Percentiles rank a stretch among this genome's conserved stretches.
phyloP scores from a whole-genome alignment of 2,797 vertebrate genomes.

The Halcyon smyrnensis region DNA sequence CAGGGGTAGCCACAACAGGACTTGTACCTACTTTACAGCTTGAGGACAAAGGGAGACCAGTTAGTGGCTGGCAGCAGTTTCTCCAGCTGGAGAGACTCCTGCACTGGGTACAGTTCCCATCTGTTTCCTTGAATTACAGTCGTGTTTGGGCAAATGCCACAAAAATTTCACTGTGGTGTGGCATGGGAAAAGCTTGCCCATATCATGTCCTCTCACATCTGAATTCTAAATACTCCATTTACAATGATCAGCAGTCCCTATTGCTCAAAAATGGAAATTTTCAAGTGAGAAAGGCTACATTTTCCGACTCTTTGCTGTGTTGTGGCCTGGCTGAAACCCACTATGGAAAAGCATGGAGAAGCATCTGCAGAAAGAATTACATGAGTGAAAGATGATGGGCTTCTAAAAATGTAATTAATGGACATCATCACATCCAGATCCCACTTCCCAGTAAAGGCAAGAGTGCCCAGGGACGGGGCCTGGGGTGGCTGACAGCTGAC shows the following conservation, averaged over 20 bases:
- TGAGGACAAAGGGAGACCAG: not conserved
- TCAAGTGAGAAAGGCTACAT: not conserved
- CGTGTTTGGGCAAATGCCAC: not conserved
- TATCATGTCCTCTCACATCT: not conserved
- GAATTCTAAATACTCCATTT: not conserved
- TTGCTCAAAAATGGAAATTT: not conserved
- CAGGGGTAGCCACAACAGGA: not conserved
- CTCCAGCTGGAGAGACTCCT: not conserved
- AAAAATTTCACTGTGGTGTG: not conserved
- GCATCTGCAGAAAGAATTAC: constrained; percentile 11
- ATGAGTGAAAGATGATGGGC: not conserved
- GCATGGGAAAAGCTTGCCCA: not conserved
- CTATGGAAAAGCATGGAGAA: not conserved
- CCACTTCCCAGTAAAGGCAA: rapidly evolving
- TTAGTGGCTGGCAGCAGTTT: not conserved
- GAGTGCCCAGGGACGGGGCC: not conserved
- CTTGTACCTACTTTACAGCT: not conserved
- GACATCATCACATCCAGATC: not conserved
- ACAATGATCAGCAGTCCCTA: not conserved
- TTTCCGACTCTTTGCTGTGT: not conserved
- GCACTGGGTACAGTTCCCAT: not conserved
- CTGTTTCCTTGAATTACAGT: not conserved
- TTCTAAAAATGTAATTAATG: not conserved
- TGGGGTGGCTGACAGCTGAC: not conserved
- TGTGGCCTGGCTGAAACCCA: not conserved